These are phyloP conservation scores for Synergus japonicus DNA, from an alignment of 2,888 invertebrate genomes.

Conservation along the genomic window DNA sequence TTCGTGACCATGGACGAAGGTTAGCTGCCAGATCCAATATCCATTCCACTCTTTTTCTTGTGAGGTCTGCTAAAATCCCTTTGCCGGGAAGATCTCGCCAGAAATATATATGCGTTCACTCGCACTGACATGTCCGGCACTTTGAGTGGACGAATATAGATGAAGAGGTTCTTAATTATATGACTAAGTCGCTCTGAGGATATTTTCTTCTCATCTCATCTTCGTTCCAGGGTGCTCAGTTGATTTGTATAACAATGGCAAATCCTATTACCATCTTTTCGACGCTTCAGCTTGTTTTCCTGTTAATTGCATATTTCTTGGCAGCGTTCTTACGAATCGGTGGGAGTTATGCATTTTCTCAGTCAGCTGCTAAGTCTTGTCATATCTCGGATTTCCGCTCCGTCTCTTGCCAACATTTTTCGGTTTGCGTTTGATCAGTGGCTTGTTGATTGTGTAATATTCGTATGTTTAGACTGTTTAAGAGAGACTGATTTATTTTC, in stretches of 20 bases:
- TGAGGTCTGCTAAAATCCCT: neutral
- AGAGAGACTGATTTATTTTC: too few species aligned
- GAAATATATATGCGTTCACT: conserved; percentile 15
- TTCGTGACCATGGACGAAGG: conserved; percentile 30
- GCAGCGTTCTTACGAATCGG: neutral
- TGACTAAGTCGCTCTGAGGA: neutral
- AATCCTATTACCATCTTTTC: neutral
- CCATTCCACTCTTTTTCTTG: conserved; percentile 4
- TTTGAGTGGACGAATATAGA: neutral
- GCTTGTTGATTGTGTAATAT: neutral
- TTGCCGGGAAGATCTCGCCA: neutral
- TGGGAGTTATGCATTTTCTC: neutral
- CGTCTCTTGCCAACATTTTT: neutral
- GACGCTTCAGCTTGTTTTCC: neutral
- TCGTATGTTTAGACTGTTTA: neutral
- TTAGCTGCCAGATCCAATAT: conserved; percentile 14
- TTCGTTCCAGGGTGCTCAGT: neutral
- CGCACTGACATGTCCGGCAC: neutral
- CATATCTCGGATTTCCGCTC: conserved; percentile 2
- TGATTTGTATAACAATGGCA: neutral
- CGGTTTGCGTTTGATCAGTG: neutral
- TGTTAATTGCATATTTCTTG: neutral
- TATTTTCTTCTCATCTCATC: neutral
- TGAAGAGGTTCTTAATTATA: neutral
- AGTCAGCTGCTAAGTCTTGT: neutral